A percentile compares a stretch with the other conserved stretches of the same genome.
Evolutionary conservation across 2,888 invertebrate genomes (phyloP).

Genomic region (Homarus gammarus): DNA sequence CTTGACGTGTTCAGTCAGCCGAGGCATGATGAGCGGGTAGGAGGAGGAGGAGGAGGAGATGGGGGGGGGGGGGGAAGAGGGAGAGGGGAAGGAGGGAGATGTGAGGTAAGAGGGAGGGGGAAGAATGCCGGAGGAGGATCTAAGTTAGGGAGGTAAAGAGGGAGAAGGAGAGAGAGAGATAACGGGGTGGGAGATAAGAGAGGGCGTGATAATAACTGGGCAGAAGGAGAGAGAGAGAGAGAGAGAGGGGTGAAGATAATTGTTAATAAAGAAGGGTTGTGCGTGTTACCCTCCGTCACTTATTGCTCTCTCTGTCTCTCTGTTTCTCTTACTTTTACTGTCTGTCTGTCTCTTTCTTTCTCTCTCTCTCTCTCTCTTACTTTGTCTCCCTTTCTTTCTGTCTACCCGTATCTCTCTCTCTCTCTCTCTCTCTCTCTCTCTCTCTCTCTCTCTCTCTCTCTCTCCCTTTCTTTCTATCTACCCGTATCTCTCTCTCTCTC

Average conservation of each 20-base stretch:
- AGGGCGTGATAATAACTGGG: background rate
- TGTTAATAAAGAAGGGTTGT: background rate
- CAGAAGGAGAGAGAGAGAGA: conserved; percentile 24
- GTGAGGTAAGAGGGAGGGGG: background rate
- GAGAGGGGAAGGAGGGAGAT: conserved; percentile 25
- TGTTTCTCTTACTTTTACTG: too few species aligned
- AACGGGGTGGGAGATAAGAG: background rate
- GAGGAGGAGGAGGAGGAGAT: background rate
- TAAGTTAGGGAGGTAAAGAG: conserved; percentile 5
- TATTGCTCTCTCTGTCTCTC: too few species aligned
- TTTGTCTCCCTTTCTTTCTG: too few species aligned
- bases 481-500: too few species aligned
- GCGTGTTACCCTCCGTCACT: too few species aligned
- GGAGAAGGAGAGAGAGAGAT: background rate
- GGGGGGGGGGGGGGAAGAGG: background rate
- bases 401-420: too few species aligned
- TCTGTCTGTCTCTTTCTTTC: too few species aligned
- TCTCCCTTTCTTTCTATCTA: too few species aligned
- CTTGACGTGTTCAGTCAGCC: conserved; percentile 63
- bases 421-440: too few species aligned
- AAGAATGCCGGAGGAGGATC: background rate
- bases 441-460: too few species aligned
- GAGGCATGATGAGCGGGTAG: conserved; percentile 42
- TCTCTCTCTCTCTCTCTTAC: too few species aligned
- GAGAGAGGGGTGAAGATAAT: conserved; percentile 32